Evolutionary conservation across 2,113 vertebrate species (phyloP), one percentile per base, ranked within the genome.

Genomic region (Xyliphius kryptos): DNA sequence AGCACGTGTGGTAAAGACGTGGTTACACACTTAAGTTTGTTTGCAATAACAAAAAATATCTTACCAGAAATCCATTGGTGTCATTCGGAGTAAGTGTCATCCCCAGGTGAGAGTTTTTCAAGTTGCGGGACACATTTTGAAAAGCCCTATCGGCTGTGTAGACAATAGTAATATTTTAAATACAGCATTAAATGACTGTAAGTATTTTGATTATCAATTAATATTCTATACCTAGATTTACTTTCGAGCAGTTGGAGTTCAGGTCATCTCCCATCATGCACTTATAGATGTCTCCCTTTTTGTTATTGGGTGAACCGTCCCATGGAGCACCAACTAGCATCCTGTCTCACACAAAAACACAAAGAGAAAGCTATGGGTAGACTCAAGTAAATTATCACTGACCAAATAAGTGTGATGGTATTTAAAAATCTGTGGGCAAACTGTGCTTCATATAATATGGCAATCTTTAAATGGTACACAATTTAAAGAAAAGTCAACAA

Each of bases 301-400:
- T 85, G 76, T 89, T 87, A 0, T 85, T 87, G 43, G 85, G 79
- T 1, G 87, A 83, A 6, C 92, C 91, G 1, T 94, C 93, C 94
- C 92, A 95, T 1, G 94, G 95, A 12, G 95, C 93, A 1, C 91
- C 92, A 56, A 97, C 95, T 79, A 97, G 82, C 83, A 97, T 85
- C 83, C 94, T 97, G 73, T 10, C n/a, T 32, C 9, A 44, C 44
- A 41, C 41, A 54, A 9, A n/a, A 17, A 20, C 36, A 32, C 26
- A 32, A 32, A n/a, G n/a, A n/a, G n/a, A n/a, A n/a, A n/a, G n/a
- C n/a, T n/a, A n/a, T n/a, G n/a, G n/a, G n/a, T n/a, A n/a, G n/a
- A n/a, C n/a, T n/a, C n/a, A n/a, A n/a, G n/a, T n/a, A n/a, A n/a
- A n/a, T n/a, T n/a, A n/a, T n/a, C n/a, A n/a, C n/a, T n/a, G n/a